Base-by-base conservation (phyloP, 2,113 vertebrate species). In the Ardeotis arabs region DNA sequence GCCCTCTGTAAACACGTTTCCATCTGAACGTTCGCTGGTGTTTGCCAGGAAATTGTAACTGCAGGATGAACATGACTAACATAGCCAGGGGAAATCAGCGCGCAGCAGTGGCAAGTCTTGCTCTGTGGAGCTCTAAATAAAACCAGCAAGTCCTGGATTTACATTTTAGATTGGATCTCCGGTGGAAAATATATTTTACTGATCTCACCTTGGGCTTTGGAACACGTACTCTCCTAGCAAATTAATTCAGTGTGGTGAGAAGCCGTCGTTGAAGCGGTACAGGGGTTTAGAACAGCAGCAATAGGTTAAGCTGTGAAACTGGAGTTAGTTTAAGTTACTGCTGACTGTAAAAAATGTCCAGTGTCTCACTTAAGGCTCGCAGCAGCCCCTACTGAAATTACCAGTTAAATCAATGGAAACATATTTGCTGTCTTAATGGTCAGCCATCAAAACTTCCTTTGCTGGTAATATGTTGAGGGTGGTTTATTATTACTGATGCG, bases 101-200 rank as follows among this genome's bases (percentile, higher is more conserved):
- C 2, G 1, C 19, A 50, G 84, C 80, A 37, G 3, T 73, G 67
- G 64, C 80, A 78, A 73, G 73, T 23, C 53, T 58, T 87, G 68
- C 62, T 93, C 80, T 82, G 2, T 74, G 25, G 56, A 90, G 66
- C 82, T 84, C 56, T 87, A 87, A 95, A 89, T 90, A 87, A 93
- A 93, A 70, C 25, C 35, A 45, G 29, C 11, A 67, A 67, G 81
- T 88, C 29, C 63, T 77, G 56, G n/a, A 63, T 96, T 89, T 93
- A 3, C 68, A 69, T 91, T 85, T 72, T 79, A 23, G 50, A 75
- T 90, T 12, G 8, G 37, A 52, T 94, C 82, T 90, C 63, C 58
- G 49, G 37, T 29, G n/a, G 69, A 39, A 93, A 69, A 72, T 72
- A n/a, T 4, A 10, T 76, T 84, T 83, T 60, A 23, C 31, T 86